Conservation (phyloP, 2,888 invertebrate species). For the Conomelus anceps region DNA sequence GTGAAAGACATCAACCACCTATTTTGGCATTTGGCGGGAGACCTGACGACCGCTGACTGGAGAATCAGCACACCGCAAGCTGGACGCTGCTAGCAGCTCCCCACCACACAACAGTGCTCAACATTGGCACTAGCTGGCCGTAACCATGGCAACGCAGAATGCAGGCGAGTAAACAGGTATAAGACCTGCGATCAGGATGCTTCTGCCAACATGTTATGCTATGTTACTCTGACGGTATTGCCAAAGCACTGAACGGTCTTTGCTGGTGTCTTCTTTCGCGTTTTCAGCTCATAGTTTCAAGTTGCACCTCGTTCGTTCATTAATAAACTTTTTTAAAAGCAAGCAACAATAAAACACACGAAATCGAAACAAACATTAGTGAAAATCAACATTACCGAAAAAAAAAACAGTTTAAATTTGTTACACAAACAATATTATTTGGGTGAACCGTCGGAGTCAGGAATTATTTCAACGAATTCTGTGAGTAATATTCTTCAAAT, state of each 20-base stretch:
- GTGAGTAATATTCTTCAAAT: not conserved
- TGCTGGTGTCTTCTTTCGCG: not conserved
- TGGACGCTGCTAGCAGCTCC: not conserved
- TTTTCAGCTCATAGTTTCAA: not conserved
- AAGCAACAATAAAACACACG: not conserved
- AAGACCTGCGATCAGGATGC: not conserved
- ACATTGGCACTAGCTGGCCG: not conserved
- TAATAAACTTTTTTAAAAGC: not conserved
- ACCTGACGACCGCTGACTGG: no score
- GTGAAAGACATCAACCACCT: no score
- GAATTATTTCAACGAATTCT: not conserved
- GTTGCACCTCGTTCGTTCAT: no score
- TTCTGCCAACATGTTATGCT: not conserved
- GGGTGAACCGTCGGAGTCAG: not conserved
- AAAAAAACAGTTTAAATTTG: not conserved
- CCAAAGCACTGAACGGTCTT: not conserved
- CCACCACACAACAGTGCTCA: not conserved
- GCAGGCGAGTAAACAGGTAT: conserved; percentile 10
- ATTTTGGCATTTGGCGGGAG: no score
- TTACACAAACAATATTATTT: not conserved
- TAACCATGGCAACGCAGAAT: not conserved
- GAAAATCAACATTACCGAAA: not conserved
- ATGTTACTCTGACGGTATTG: not conserved
- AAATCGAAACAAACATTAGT: not conserved
- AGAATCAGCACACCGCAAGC: not conserved